Conservation (phyloP, 2,888 invertebrate species). For the Drosophila antonietae region DNA sequence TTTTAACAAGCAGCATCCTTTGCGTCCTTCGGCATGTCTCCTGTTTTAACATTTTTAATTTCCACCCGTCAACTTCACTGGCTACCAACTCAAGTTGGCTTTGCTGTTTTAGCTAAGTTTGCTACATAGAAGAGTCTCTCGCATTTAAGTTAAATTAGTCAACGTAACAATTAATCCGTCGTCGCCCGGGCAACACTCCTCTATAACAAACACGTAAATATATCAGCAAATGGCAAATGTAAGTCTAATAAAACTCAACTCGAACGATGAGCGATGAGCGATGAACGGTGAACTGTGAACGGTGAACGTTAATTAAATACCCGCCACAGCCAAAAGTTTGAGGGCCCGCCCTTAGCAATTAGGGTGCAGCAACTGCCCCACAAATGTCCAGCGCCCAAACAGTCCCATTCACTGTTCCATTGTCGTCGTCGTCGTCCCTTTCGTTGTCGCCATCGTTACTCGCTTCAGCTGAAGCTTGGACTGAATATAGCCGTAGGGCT, state of each 20-base stretch:
- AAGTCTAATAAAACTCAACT: constrained; percentile 35
- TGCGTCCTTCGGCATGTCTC: constrained; percentile 17
- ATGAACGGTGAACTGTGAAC: constrained; percentile 62
- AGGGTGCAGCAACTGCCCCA: constrained; percentile 58
- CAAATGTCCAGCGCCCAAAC: constrained; percentile 41
- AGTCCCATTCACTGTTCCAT: constrained; percentile 6
- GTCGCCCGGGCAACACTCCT: constrained; percentile 60
- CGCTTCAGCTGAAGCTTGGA: constrained; percentile 11
- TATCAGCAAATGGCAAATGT: constrained; percentile 35
- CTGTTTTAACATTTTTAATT: constrained; percentile 51
- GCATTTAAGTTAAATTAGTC: constrained; percentile 55
- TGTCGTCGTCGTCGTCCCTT: constrained; percentile 18
- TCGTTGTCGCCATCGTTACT: constrained; percentile 48
- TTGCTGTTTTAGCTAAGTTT: constrained; percentile 5
- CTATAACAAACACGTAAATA: constrained; percentile 43
- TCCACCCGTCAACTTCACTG: constrained; percentile 43
- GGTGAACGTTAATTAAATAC: constrained; percentile 73
- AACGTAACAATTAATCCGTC: constrained; percentile 66
- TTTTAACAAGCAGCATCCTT: constrained; percentile 34
- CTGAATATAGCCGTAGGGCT: constrained; percentile 25
- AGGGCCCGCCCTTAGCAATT: constrained; percentile 65
- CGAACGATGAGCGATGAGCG: constrained; percentile 43
- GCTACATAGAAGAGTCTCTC: constrained; percentile 35
- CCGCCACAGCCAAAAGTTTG: constrained; percentile 48
- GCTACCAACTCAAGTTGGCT: constrained; percentile 17